Evolutionary conservation across 2,797 vertebrate genomes (phyloP).

Genomic region (Siniperca undulata): DNA sequence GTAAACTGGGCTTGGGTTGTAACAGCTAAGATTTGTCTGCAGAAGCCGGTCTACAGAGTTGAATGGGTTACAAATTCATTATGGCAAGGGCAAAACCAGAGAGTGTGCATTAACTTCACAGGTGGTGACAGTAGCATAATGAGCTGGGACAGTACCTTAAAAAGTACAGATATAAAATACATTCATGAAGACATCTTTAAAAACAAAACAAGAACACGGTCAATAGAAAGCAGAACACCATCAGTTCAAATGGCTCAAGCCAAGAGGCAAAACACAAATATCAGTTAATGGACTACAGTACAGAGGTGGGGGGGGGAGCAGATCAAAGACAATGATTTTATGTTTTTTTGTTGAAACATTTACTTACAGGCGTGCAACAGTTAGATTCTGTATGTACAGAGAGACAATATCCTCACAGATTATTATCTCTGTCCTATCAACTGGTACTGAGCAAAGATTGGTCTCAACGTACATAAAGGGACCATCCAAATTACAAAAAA

Average conservation of each 20-base stretch:
- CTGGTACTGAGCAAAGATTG: background rate
- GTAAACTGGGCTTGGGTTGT: conserved; percentile 19
- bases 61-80: conserved; percentile 25
- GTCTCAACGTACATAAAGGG: background rate
- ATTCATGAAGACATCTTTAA: conserved; percentile 81
- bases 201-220: conserved; percentile 59
- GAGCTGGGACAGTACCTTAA: conserved; percentile 52
- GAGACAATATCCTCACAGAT: background rate
- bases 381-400: conserved; percentile 22
- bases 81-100: conserved; percentile 22
- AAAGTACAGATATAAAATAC: conserved; percentile 81
- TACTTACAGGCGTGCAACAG: conserved; percentile 30
- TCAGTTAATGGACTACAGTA: conserved; percentile 54
- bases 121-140: conserved; percentile 54
- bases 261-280: conserved; percentile 40
- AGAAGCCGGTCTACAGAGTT: conserved; percentile 32
- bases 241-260: conserved; percentile 62
- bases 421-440: background rate
- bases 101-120: conserved; percentile 53
- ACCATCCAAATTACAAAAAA: background rate
- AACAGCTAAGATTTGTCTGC: conserved; percentile 23
- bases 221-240: conserved; percentile 60
- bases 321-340: conserved; percentile 29
- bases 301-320: conserved; percentile 21
- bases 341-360: conserved; percentile 17